phyloP scores from a whole-genome alignment of 37 sponge, comb jelly and placozoan genomes.

The Mnemiopsis leidyi region DNA sequence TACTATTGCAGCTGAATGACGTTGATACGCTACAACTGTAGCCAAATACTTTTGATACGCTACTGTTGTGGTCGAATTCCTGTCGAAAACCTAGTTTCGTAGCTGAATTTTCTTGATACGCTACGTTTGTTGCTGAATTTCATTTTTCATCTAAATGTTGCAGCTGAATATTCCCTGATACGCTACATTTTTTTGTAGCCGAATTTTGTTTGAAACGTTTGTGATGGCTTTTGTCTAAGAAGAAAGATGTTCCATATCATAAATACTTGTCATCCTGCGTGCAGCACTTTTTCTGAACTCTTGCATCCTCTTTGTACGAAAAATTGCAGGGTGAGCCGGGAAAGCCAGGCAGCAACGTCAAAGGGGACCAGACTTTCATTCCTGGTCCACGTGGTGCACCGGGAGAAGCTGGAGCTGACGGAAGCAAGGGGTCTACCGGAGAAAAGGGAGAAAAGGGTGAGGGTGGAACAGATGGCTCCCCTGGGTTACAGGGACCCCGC shows the following conservation, averaged over 20 bases:
- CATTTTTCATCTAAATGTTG: neutral
- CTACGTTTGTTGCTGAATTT: neutral
- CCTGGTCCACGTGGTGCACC: neutral
- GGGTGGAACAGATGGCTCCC: neutral
- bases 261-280: neutral
- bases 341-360: neutral
- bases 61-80: neutral
- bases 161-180: neutral
- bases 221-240: too few species aligned
- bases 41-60: neutral
- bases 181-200: neutral
- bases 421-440: neutral
- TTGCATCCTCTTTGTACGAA: too few species aligned
- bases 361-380: neutral
- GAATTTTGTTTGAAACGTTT: neutral
- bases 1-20: neutral
- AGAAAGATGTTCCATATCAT: neutral
- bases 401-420: slow-evolving; percentile 11
- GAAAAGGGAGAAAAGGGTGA: neutral
- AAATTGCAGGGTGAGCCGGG: neutral
- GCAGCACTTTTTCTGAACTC: too few species aligned
- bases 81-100: neutral
- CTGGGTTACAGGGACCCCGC: neutral
- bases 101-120: neutral
- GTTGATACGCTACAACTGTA: neutral